A percentile compares a stretch with the other conserved stretches of the same genome.
These are phyloP conservation scores for Camponotus fellah DNA, from an alignment of 2,888 invertebrate species.

Conservation along the genomic window DNA sequence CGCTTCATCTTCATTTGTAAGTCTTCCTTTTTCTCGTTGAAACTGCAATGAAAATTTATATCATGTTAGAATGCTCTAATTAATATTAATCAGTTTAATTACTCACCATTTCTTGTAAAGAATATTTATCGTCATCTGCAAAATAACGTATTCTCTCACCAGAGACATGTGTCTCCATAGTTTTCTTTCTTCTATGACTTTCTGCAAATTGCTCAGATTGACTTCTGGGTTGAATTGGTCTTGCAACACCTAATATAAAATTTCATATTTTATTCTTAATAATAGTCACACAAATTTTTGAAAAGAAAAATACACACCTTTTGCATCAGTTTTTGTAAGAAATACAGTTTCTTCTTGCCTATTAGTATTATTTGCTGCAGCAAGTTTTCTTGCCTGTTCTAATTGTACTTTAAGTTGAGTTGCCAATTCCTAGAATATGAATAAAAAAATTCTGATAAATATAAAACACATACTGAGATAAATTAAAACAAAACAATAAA, in stretches of 20 bases:
- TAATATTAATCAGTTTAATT: conserved; percentile 12
- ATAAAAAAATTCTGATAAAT: conserved; percentile 18
- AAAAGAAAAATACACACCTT: conserved; percentile 84
- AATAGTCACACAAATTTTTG: not conserved
- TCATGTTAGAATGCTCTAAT: not conserved
- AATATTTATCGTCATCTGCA: conserved; percentile 95
- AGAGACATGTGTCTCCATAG: conserved; percentile 90
- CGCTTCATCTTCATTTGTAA: conserved; percentile 93
- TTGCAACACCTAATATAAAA: conserved; percentile 87
- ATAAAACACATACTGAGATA: not conserved
- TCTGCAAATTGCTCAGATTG: conserved; percentile 80
- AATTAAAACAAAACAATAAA: not conserved
- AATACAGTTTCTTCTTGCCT: conserved; percentile 86
- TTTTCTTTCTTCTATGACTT: conserved; percentile 87
- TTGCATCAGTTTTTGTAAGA: conserved; percentile 90
- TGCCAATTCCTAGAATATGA: conserved; percentile 88
- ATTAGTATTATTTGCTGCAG: conserved; percentile 69
- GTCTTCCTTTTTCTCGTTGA: conserved; percentile 93
- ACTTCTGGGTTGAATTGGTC: conserved; percentile 88
- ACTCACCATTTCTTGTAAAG: conserved; percentile 93
- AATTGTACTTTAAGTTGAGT: conserved; percentile 91
- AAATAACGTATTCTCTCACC: conserved; percentile 93
- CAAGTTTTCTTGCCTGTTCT: conserved; percentile 89
- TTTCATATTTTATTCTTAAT: not conserved
- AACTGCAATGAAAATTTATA: conserved; percentile 87